Evolutionary conservation across 2,888 invertebrate genomes (phyloP).

Genomic region (Nudaria mundana): DNA sequence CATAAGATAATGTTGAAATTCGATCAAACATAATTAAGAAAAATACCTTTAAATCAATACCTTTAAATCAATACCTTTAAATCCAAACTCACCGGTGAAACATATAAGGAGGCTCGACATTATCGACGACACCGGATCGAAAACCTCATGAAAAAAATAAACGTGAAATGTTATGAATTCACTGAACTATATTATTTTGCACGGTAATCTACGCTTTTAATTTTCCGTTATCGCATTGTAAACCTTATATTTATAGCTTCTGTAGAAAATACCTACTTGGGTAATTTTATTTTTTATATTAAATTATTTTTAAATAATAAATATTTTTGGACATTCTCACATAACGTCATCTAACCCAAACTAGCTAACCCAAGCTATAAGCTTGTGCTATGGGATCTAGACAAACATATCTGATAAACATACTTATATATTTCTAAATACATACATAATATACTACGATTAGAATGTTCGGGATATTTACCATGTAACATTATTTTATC

Average conservation of each 20-base stretch:
- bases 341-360: too few species aligned
- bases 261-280: conserved; percentile 15
- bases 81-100: conserved; percentile 42
- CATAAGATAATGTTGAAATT: background rate
- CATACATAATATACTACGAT: too few species aligned
- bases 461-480: too few species aligned
- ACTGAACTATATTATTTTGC: conserved; percentile 42
- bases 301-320: too few species aligned
- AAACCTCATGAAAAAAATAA: conserved; percentile 37
- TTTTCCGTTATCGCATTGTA: conserved; percentile 56
- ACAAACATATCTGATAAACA: too few species aligned
- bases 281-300: conserved; percentile 16
- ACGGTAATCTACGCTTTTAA: conserved; percentile 66
- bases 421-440: too few species aligned
- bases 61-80: background rate
- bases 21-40: background rate
- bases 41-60: background rate
- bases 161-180: conserved; percentile 38
- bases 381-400: too few species aligned
- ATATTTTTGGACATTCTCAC: too few species aligned
- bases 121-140: conserved; percentile 31
- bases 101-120: conserved; percentile 43
- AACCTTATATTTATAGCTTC: conserved; percentile 29
- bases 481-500: too few species aligned
- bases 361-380: too few species aligned